Conservation (phyloP, 2,113 vertebrate species). For the Megaceryle maxima region DNA sequence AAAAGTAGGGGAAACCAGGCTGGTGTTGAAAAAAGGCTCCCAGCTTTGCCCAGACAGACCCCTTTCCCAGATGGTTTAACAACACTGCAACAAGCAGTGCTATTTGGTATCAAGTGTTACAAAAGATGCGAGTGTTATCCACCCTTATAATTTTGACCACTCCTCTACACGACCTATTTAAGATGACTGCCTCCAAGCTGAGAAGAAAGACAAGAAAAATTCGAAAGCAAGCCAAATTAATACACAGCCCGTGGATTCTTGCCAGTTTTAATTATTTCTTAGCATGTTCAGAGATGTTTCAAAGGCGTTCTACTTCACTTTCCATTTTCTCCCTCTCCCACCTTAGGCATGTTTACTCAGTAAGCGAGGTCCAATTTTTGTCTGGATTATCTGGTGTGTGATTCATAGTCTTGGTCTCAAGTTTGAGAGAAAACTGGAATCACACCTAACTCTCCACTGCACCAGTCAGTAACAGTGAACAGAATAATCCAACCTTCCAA, state of each 20-base stretch:
- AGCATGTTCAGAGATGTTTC: conserved; percentile 20
- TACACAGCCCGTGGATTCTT: background rate
- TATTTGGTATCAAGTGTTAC: background rate
- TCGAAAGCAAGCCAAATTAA: background rate
- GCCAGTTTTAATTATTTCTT: conserved; percentile 27
- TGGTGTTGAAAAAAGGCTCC: background rate
- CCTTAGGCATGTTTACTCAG: background rate
- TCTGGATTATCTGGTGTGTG: background rate
- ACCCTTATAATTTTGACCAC: background rate
- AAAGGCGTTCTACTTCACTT: background rate
- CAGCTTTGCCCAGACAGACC: background rate
- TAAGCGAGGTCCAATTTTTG: background rate
- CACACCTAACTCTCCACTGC: background rate
- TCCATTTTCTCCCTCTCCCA: background rate
- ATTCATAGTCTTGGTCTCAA: background rate
- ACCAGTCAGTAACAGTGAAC: background rate
- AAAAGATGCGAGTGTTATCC: background rate
- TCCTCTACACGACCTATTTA: background rate
- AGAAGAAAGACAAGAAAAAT: background rate
- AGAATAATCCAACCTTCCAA: background rate
- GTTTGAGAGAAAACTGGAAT: background rate
- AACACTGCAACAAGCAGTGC: background rate
- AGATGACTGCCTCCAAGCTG: background rate
- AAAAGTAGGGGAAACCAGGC: background rate
- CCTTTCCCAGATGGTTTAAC: background rate